Base-by-base conservation (phyloP, 1,140 invertebrate species). In the Drosophila teissieri region DNA sequence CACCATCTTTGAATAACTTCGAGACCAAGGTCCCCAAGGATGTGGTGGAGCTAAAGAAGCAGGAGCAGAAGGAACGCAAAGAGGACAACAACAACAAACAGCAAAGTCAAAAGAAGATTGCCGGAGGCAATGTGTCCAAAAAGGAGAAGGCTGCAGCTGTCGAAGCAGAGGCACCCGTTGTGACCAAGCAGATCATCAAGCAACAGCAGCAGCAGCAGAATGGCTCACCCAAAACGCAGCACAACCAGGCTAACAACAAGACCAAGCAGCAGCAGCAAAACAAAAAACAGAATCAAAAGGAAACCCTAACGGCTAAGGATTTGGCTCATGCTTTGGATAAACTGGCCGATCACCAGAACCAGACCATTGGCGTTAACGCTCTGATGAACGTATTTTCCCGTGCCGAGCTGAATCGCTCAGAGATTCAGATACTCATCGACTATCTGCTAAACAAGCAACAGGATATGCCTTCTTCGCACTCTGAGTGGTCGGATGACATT, bases 341-440 rank as follows among this genome's bases (percentile, higher is more conserved):
- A 27, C 55, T 92, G 17, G 82, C 83, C 5, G 80, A 90, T 39
- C 72, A 86, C 54, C 89, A 90, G 52, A 83, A 86, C 51, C 91
- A 91, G 52, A 81, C 83, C 4, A 68, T 91, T 78, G 82, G 73
- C 73, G 94, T 96, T 7, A 94, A 94, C 24, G 92, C 96, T 45
- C 86, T 98, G 65, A 94, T 96, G 69, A 94, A 95, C 24, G 93
- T 96, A 6, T 94, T 98, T 11, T 95, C 95, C 73, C 95, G 95
- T 75, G 95, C 96, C 54, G 95, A 96, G 62, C 93, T 98, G 0
- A 97, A 96, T 73, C 95, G 96, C 62, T 95, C 94, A 46, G 97
- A 98, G 92, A 96, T 97, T 67, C 97, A 98, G 93, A 95, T 96
- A 67, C 93, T 98, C 11, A 98, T 98, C 82, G 97, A 98, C 91